These are phyloP conservation scores for Melanocharis versteri DNA, from an alignment of 2,113 vertebrate genomes.

Conservation along the genomic window DNA sequence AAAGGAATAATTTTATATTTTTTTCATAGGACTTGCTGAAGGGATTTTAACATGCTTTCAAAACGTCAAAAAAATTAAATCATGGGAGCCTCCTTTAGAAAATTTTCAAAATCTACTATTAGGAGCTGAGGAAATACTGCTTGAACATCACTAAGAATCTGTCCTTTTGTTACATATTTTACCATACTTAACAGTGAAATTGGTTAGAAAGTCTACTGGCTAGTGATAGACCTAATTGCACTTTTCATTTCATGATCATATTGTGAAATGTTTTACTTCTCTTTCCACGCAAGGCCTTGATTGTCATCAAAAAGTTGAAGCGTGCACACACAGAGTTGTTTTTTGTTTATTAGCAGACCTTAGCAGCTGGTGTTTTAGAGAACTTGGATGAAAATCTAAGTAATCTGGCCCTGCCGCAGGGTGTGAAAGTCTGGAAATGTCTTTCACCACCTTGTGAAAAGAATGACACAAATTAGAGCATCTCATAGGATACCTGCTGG, in stretches of 20 bases:
- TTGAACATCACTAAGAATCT: neutral
- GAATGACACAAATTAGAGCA: neutral
- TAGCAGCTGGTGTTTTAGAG: neutral
- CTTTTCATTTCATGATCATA: neutral
- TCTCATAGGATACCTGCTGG: neutral
- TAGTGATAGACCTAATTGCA: neutral
- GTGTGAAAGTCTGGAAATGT: neutral
- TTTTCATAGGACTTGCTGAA: neutral
- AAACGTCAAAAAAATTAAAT: neutral
- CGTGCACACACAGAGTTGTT: neutral
- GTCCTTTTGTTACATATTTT: neutral
- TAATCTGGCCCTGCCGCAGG: neutral
- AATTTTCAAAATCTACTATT: neutral
- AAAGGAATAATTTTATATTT: neutral
- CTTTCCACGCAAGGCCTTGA: accelerated
- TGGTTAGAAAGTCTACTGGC: neutral
- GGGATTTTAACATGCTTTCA: neutral
- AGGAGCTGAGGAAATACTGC: neutral
- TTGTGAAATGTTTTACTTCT: neutral
- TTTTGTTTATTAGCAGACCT: neutral
- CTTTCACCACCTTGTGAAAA: neutral
- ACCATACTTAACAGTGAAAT: neutral
- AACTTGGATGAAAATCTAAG: neutral
- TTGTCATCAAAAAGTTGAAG: neutral
- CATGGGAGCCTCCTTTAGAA: neutral